phyloP scores from a whole-genome alignment of 2,113 vertebrate genomes.

The Pangasianodon gigas region DNA sequence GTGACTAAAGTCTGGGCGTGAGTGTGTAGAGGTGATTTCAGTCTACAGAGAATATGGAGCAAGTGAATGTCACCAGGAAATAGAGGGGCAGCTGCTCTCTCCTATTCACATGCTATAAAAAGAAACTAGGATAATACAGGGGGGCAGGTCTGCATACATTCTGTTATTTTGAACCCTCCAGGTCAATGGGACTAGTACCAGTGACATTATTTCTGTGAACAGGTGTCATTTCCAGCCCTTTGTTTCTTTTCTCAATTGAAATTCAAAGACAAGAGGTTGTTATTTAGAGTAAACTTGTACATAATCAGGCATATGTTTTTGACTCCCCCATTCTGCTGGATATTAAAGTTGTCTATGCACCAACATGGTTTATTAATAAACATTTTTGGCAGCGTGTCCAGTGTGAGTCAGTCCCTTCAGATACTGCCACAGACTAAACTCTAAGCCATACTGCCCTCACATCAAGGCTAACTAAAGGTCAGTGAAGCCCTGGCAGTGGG shows the following conservation, averaged over 20 bases:
- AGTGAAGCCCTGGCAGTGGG: constrained; percentile 19
- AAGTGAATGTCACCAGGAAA: constrained; percentile 43
- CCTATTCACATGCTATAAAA: constrained; percentile 64
- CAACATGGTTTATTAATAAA: constrained; percentile 76
- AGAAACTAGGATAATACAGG: constrained; percentile 56
- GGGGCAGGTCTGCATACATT: constrained; percentile 1
- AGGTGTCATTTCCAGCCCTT: background rate
- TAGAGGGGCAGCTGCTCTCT: constrained; percentile 55
- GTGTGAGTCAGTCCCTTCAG: constrained; percentile 52
- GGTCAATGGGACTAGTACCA: background rate
- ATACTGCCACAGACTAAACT: constrained; percentile 61
- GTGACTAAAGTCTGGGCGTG: constrained; percentile 30
- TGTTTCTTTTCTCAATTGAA: background rate
- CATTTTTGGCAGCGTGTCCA: constrained; percentile 44
- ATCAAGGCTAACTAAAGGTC: constrained; percentile 61
- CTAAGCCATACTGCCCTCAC: constrained; percentile 48
- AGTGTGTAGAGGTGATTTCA: constrained; percentile 48
- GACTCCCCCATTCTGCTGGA: constrained; percentile 45
- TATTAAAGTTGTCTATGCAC: constrained; percentile 62
- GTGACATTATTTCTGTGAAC: constrained; percentile 6
- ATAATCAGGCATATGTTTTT: constrained; percentile 13
- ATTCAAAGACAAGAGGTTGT: background rate
- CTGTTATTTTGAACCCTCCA: constrained; percentile 25
- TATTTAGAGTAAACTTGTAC: background rate
- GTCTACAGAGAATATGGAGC: constrained; percentile 14